Percentiles rank a stretch among this genome's conserved stretches.
These are phyloP conservation scores for Aphyosemion australe DNA, from an alignment of 2,113 vertebrate genomes.

Conservation along the genomic window DNA sequence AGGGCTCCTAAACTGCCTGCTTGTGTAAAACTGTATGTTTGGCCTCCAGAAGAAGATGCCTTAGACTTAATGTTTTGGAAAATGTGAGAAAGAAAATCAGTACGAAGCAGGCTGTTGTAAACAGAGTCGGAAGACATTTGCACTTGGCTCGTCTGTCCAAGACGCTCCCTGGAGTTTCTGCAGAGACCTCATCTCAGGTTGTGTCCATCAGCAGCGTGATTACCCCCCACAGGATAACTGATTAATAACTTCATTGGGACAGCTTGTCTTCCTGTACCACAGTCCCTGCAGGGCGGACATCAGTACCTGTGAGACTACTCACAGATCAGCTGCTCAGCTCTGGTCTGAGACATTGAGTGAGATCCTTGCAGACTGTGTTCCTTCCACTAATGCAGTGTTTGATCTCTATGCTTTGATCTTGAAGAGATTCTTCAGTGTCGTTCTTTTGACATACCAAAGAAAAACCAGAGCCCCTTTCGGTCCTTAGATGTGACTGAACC, in stretches of 20 bases:
- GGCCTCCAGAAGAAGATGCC: slow-evolving; percentile 69
- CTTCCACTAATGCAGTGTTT: slow-evolving; percentile 50
- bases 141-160: slow-evolving; percentile 58
- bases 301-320: slow-evolving; percentile 21
- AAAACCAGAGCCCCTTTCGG: slow-evolving; percentile 55
- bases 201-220: slow-evolving; percentile 10
- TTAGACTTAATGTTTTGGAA: slow-evolving; percentile 76
- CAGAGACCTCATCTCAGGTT: slow-evolving; percentile 15
- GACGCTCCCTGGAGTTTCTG: slow-evolving; percentile 2
- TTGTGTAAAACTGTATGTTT: slow-evolving; percentile 68
- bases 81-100: slow-evolving; percentile 38
- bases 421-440: slow-evolving; percentile 68
- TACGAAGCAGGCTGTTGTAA: slow-evolving; percentile 50
- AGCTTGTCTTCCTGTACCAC: slow-evolving; percentile 1
- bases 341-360: slow-evolving; percentile 52
- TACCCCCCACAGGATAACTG: slow-evolving; percentile 45
- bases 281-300: neutral
- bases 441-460: slow-evolving; percentile 50
- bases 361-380: slow-evolving; percentile 27
- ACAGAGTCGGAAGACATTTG: slow-evolving; percentile 18
- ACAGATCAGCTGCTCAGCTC: slow-evolving; percentile 22
- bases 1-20: slow-evolving; percentile 68
- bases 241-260: slow-evolving; percentile 57
- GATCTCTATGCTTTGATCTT: slow-evolving; percentile 70
- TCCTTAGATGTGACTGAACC: slow-evolving; percentile 64